Percentiles rank a stretch among this genome's conserved stretches.
Conservation (phyloP, 2,113 vertebrate species). For the Oryzias javanicus region DNA sequence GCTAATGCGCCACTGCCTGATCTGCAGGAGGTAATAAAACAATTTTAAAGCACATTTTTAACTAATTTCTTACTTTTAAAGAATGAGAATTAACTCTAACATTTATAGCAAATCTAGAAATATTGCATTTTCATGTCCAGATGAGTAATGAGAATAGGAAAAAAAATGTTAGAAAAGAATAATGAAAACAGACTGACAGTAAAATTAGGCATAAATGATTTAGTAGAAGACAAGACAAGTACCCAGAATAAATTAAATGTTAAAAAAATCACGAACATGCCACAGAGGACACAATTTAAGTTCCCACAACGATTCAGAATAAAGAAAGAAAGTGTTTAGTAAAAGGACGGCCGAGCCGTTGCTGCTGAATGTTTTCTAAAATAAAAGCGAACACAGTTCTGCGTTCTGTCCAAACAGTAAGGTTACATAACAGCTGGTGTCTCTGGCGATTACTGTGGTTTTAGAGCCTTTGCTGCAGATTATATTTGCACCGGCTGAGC, state of each 20-base stretch:
- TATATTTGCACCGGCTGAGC: slow-evolving; percentile 10
- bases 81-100: neutral
- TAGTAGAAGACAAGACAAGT: neutral
- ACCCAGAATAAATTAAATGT: slow-evolving; percentile 65
- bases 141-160: slow-evolving; percentile 16
- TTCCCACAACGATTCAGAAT: slow-evolving; percentile 10
- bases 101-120: neutral
- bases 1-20: neutral
- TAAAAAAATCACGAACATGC: slow-evolving; percentile 48
- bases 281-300: slow-evolving; percentile 13
- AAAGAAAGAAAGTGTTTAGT: slow-evolving; percentile 9
- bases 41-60: neutral
- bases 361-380: slow-evolving; percentile 27
- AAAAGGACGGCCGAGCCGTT: slow-evolving; percentile 3
- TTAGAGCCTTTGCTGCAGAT: slow-evolving; percentile 15
- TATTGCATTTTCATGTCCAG: slow-evolving; percentile 21
- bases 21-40: neutral
- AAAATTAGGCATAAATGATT: slow-evolving; percentile 54
- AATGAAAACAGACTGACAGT: slow-evolving; percentile 64
- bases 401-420: slow-evolving; percentile 18
- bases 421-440: slow-evolving; percentile 24
- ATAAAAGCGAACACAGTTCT: slow-evolving; percentile 24
- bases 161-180: slow-evolving; percentile 20
- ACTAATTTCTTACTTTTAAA: neutral
- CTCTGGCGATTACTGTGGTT: slow-evolving; percentile 26